Base-by-base conservation (phyloP, 2,888 invertebrate species). In the Callimorpha dominula region DNA sequence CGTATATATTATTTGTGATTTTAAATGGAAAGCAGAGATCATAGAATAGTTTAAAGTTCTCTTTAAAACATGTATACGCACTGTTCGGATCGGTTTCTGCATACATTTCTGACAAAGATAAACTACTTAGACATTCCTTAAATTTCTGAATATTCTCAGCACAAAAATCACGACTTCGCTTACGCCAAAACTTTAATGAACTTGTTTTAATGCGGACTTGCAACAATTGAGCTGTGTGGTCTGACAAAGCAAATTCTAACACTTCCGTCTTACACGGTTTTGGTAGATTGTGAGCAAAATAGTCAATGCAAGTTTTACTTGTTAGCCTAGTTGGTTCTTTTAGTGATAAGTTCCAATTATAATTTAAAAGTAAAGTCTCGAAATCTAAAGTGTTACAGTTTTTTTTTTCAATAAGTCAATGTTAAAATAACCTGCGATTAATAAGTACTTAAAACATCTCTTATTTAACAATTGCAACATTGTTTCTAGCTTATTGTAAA, bases 161-260 rank as follows among this genome's bases (percentile, higher is more conserved):
- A n/a, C n/a, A n/a, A n/a, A n/a, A n/a, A n/a, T n/a, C n/a, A n/a
- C n/a, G n/a, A n/a, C n/a, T n/a, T n/a, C n/a, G n/a, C n/a, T n/a
- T n/a, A n/a, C n/a, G n/a, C n/a, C n/a, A n/a, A n/a, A n/a, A n/a
- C n/a, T n/a, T n/a, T n/a, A n/a, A n/a, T n/a, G n/a, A n/a, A n/a
- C n/a, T n/a, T n/a, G n/a, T n/a, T n/a, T n/a, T n/a, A n/a, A n/a
- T n/a, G n/a, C n/a, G n/a, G n/a, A n/a, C n/a, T n/a, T n/a, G n/a
- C n/a, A n/a, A n/a, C n/a, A n/a, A n/a, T 50, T 66, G 66, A 20
- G 66, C 66, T 52, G 66, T 66, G 20, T 66, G 52, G 31, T 66
- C 60, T 60, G 60, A 68, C n/a, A 68, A 15, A 4, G 60, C 68
- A 15, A 68, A 20, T n/a, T 68, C 68, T 46, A 68, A 43, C n/a